Percentiles rank a stretch among this genome's conserved stretches.
phyloP scores from a whole-genome alignment of 2,113 vertebrate species.

The Alectura lathami region DNA sequence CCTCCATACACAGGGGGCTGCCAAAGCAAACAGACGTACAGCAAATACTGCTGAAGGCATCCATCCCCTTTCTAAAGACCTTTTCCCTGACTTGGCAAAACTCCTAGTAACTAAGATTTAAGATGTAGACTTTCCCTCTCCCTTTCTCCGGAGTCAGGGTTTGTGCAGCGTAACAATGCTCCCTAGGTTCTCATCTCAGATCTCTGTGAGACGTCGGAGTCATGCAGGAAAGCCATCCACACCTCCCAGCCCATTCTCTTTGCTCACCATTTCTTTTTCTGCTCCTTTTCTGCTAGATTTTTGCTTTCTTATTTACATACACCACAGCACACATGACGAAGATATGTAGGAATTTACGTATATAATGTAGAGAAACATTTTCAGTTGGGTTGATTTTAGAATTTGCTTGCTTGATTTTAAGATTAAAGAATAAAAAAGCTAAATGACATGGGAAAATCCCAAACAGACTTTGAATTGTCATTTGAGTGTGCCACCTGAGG shows the following conservation, averaged over 20 bases:
- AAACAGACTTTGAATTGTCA: not conserved
- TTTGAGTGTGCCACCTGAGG: not conserved
- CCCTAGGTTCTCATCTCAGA: not conserved
- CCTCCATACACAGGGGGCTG: not conserved
- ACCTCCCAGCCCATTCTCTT: not conserved
- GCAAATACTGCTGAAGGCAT: not conserved
- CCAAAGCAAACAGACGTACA: conserved; percentile 14
- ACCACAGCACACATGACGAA: not conserved
- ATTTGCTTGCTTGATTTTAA: not conserved
- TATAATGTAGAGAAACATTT: not conserved
- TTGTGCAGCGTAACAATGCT: not conserved
- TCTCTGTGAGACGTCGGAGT: not conserved
- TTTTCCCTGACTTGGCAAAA: conserved; percentile 13
- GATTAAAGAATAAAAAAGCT: not conserved
- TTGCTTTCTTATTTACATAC: not conserved
- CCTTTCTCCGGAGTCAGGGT: not conserved
- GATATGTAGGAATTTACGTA: not conserved
- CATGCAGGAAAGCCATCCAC: not conserved
- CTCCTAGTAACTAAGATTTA: not conserved
- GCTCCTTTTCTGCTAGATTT: not conserved
- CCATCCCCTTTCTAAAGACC: not conserved
- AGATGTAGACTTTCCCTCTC: not conserved
- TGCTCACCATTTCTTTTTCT: not conserved
- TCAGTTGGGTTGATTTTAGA: not conserved
- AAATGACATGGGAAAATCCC: not conserved